Base-by-base conservation (phyloP, 2,888 invertebrate genomes). In the Branchinecta sandiegonensis region DNA sequence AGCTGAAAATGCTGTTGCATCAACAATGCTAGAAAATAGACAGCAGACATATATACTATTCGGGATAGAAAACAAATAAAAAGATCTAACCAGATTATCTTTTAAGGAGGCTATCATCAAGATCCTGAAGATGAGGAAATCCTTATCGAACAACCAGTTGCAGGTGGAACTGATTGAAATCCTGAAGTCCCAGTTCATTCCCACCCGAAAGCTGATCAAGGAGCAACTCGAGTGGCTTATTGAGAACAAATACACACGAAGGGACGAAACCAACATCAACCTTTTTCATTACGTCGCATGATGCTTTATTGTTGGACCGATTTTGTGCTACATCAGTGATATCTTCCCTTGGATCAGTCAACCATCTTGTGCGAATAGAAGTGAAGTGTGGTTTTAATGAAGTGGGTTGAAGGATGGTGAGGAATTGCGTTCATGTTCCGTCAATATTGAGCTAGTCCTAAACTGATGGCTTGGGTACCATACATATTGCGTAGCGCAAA, bases 181-280 rank as follows among this genome's bases (percentile, higher is more conserved):
- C 77, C 81, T 99, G 74, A 96, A 96, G 81, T 95, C 96, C 77
- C 96, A 99, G 95, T 99, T 99, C 83, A 82, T 97, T 76, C 99
- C 99, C 46, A 94, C 94, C 72, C 95, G 95, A 80, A 96, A 97
- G 80, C 92, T 99, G 89, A 97, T 99, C 74, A 99, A 99, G 80
- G 97, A 99, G 80, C 97, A 99, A 80, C 84, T 99, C 68, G 99
- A 99, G 79, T 99, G 97, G 97, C 85, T 99, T 65, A 97, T 99
- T 72, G 97, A 99, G 80, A 93, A 99, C 79, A 94, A 94, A 79
- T 97, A 96, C 79, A 95, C 97, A 89, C 84, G 86, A 71, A 84
- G 97, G 73, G 95, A 96, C 77, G 95, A 95, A 75, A 91, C 94
- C 74, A 94, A 97, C 78, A 95, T 96, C 77, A 96, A 96, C 80